Conservation (phyloP, 2,113 vertebrate species). For the Mus pahari region DNA sequence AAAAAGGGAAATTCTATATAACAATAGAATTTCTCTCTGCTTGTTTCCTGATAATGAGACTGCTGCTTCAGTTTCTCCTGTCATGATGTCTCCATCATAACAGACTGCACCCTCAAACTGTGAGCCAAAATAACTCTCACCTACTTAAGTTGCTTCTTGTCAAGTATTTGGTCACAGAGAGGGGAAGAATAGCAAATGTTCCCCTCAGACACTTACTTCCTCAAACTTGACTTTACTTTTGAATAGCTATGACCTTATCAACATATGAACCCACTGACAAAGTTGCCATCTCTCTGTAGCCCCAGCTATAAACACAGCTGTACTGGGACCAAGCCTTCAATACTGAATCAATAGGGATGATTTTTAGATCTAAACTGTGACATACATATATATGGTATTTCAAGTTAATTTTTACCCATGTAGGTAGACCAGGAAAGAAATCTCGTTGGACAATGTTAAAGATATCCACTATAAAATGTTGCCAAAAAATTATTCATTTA, state of each 20-base stretch:
- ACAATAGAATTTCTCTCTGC: neutral
- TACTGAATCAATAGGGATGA: neutral
- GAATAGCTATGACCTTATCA: neutral
- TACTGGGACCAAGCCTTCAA: neutral
- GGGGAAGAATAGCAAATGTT: neutral
- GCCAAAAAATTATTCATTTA: slow-evolving; percentile 27
- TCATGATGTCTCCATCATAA: neutral
- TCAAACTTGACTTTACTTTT: neutral
- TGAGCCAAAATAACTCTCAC: neutral
- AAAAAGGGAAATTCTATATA: neutral
- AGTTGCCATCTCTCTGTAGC: neutral
- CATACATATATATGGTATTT: neutral
- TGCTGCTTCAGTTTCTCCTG: neutral
- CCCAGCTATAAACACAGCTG: neutral
- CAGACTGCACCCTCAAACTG: neutral
- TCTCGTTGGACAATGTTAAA: slow-evolving; percentile 31
- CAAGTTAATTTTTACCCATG: slow-evolving; percentile 28
- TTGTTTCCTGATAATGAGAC: neutral
- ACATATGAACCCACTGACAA: neutral
- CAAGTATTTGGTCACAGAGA: neutral
- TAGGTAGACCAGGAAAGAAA: slow-evolving; percentile 34
- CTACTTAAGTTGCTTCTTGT: neutral
- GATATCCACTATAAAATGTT: neutral
- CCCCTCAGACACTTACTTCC: neutral
- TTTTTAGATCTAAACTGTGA: neutral